Base-by-base conservation (phyloP, 2,888 invertebrate genomes). In the Camptogramma bilineatum region DNA sequence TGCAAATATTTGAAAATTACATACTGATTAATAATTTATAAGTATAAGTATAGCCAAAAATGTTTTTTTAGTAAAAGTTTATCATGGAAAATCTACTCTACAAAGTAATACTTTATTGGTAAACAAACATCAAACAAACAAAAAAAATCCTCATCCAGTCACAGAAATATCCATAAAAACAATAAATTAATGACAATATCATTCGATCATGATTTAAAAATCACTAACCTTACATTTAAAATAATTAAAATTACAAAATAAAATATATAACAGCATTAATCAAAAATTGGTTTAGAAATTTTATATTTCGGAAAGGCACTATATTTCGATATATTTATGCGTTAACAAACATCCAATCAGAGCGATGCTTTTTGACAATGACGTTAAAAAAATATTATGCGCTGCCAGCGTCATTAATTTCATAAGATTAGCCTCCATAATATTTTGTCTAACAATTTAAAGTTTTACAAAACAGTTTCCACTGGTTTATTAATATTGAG, bases 81-180 rank as follows among this genome's bases (percentile, higher is more conserved):
- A n/a, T 10, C 1, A 52, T 21, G 19, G 51, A 46, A 52, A 59
- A 65, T 75, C 84, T 86, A 86, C 66, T 78, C 86, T 87, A 86
- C 74, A 62, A 69, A 69, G 72, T 87, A 86, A 88, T 88, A 87
- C 86, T 87, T 84, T 84, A 76, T 76, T 73, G 87, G 87, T 87
- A 88, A 87, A 83, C 64, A 69, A 69, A 34, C 34, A 34, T 7
- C 5, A 55, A 68, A 69, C 59, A 54, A 56, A 54, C 31, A 50
- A 42, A 51, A 56, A 51, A 48, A n/a, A n/a, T n/a, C n/a, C 17
- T 46, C 47, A 48, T 44, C n/a, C 17, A 52, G 16, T 16, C 19
- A 31, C 18, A 44, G 42, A 39, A 39, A 31, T 17, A 31, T 4
- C 17, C 5, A 31, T 34, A 10, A 57, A 56, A 46, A 57, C 56